Base-by-base conservation (phyloP, 2,113 vertebrate genomes). In the Dasyornis broadbenti region DNA sequence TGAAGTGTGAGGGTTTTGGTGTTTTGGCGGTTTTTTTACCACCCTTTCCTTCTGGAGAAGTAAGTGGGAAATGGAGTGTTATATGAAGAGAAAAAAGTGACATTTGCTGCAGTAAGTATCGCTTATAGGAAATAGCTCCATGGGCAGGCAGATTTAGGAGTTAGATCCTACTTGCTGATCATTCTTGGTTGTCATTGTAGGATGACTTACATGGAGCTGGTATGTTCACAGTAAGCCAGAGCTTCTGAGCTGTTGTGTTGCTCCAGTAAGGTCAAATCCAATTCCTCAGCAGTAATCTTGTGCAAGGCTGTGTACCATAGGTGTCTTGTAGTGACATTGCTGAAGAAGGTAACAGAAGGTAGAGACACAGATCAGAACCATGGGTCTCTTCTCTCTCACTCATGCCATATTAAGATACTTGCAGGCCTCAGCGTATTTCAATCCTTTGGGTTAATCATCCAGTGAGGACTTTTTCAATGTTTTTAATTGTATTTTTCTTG, bases 1-100 rank as follows among this genome's bases (percentile, higher is more conserved):
- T 31, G 21, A 8, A 1, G 0, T 50, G 19, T 39, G 57, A 8
- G 6, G 16, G 11, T 6, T 50, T 6, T 15, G 11, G 4, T n/a
- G 23, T 10, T 31, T 39, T 42, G 30, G 35, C 19, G 11, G 5
- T 31, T 8, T 8, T 18, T 13, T 27, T 8, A 15, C 22, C 2
- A 3, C 2, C 2, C 16, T 4, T 40, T 39, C 42, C 15, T 75
- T 80, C 33, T 39, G 18, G 20, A 54, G 26, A 80, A 76, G 13
- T 45, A 83, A 76, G 2, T 12, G 7, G 5, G 3, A 71, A 79
- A 63, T n/a, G 0, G 10, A 56, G 4, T 60, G 27, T 53, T 68
- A 18, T 13, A 31, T 18, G 20, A 79, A 59, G 13, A 52, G 9
- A 54, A 70, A 45, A 85, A 63, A 63, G 7, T 9, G 2, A 6